A percentile compares a stretch with the other conserved stretches of the same genome.
Evolutionary conservation across 2,888 invertebrate species (phyloP).

Genomic region (Hypomecis atomaria): DNA sequence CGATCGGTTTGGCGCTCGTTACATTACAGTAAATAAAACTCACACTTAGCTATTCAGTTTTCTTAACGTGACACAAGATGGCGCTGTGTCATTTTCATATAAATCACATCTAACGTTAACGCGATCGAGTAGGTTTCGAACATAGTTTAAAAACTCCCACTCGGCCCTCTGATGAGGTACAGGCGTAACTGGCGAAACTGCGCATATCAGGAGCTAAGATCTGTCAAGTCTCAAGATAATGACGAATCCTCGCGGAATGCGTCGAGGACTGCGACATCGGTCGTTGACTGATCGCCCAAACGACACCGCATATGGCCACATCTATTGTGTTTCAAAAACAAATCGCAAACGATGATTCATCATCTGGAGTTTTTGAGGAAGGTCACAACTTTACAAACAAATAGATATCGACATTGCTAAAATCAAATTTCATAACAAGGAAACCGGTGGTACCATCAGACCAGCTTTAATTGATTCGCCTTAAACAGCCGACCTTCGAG

Average conservation of each 20-base stretch:
- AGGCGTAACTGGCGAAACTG: slow-evolving; percentile 62
- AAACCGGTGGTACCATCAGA: slow-evolving; percentile 49
- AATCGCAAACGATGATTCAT: slow-evolving; percentile 70
- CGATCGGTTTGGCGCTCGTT: too few species aligned
- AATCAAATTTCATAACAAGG: slow-evolving; percentile 71
- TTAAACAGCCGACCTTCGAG: slow-evolving; percentile 65
- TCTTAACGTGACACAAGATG: too few species aligned
- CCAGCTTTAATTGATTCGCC: slow-evolving; percentile 72
- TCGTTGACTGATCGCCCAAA: slow-evolving; percentile 72
- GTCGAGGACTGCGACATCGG: slow-evolving; percentile 59
- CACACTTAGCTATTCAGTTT: too few species aligned
- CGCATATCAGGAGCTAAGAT: slow-evolving; percentile 72
- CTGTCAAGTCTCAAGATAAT: slow-evolving; percentile 68
- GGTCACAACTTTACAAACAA: slow-evolving; percentile 53
- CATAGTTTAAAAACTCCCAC: too few species aligned
- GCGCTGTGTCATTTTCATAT: too few species aligned
- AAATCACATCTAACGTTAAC: too few species aligned
- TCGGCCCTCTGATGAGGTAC: slow-evolving; percentile 48
- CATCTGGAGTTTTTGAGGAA: slow-evolving; percentile 69
- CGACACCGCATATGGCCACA: slow-evolving; percentile 53
- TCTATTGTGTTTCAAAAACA: slow-evolving; percentile 63
- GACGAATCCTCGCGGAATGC: slow-evolving; percentile 67
- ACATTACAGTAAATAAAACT: too few species aligned
- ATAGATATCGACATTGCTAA: slow-evolving; percentile 49
- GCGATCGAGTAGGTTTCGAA: too few species aligned